Conservation (phyloP, 2,113 vertebrate species). For the Tricholaema leucomelas region DNA sequence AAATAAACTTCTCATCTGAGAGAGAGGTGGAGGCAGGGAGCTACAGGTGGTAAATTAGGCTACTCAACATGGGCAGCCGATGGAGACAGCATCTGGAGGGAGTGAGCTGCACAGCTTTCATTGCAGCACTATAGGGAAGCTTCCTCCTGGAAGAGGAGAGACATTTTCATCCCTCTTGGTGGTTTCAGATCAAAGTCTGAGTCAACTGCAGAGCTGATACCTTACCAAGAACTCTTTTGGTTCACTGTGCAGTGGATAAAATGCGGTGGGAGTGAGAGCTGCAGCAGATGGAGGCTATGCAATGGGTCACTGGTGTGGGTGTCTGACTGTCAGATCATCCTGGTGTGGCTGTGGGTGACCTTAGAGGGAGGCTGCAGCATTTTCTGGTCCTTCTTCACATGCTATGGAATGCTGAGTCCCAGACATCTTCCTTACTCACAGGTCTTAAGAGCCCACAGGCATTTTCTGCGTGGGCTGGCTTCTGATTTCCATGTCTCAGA, state of each 20-base stretch:
- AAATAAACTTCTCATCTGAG: neutral
- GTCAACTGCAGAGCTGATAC: neutral
- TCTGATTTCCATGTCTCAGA: neutral
- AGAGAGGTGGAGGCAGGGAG: neutral
- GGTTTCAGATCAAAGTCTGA: neutral
- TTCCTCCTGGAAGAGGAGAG: neutral
- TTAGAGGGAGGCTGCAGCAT: neutral
- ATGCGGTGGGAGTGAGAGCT: neutral
- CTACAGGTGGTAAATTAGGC: neutral
- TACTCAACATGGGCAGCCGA: neutral
- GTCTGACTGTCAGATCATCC: neutral
- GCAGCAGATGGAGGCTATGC: neutral
- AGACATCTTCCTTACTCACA: neutral
- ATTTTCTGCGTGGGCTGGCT: neutral
- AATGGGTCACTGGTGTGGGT: accelerated
- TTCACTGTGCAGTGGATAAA: neutral
- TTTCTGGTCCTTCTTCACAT: neutral
- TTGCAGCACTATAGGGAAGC: neutral
- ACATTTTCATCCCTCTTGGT: neutral
- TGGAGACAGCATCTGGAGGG: neutral
- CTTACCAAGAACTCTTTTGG: neutral
- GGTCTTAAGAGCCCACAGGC: neutral
- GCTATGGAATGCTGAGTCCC: neutral
- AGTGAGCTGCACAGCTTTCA: neutral
- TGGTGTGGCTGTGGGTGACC: neutral